Conservation (phyloP, 2,113 vertebrate genomes). For the Tragelaphus scriptus region DNA sequence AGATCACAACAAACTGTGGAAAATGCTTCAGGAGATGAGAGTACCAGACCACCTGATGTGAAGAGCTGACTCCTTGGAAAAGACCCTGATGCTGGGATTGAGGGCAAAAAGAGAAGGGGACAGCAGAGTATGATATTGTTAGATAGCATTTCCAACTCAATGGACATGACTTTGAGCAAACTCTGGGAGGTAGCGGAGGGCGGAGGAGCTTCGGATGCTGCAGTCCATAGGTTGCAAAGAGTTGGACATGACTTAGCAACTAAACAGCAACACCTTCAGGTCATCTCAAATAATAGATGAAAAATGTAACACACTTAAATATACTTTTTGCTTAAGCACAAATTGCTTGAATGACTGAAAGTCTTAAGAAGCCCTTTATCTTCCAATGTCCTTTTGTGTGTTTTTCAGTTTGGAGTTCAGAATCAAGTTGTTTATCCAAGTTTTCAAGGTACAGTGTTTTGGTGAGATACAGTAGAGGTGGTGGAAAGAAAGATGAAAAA, state of each 20-base stretch:
- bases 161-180: neutral
- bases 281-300: neutral
- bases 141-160: neutral
- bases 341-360: neutral
- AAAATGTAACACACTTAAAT: neutral
- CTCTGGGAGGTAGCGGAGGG: neutral
- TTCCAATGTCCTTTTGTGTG: neutral
- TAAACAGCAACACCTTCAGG: neutral
- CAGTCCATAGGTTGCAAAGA: neutral
- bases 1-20: neutral
- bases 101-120: neutral
- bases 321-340: neutral
- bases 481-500: neutral
- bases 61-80: neutral
- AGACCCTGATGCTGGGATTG: neutral
- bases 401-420: neutral
- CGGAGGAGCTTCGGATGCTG: neutral
- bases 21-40: neutral
- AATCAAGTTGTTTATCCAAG: neutral
- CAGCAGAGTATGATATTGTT: neutral
- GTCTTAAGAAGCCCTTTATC: neutral
- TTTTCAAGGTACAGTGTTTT: neutral
- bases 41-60: neutral
- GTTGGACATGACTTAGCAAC: neutral
- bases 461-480: neutral